Evolutionary conservation across 2,797 vertebrate genomes (phyloP).

Genomic region (Momotus momota): DNA sequence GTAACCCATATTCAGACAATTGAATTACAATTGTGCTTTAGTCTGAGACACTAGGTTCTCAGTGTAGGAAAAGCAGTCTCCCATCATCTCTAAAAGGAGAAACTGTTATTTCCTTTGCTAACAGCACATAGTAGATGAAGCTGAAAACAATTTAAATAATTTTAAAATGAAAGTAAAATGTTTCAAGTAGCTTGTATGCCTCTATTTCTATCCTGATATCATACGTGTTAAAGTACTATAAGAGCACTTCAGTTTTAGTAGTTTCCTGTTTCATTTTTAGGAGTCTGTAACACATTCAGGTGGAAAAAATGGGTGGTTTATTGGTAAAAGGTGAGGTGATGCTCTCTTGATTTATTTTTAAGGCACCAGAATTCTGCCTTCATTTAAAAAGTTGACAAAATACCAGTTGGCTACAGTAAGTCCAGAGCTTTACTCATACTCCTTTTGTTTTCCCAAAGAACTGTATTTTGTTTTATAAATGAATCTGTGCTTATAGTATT

Average conservation of each 20-base stretch:
- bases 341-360: not conserved
- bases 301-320: not conserved
- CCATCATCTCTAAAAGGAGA: not conserved
- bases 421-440: not conserved
- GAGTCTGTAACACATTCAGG: not conserved
- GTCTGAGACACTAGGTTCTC: not conserved
- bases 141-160: not conserved
- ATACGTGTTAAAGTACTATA: not conserved
- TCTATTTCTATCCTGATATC: not conserved
- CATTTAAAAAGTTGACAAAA: not conserved
- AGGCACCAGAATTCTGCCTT: not conserved
- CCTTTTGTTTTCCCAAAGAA: not conserved
- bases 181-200: not conserved
- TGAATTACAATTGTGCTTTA: not conserved
- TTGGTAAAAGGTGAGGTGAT: not conserved
- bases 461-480: constrained; percentile 18
- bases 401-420: not conserved
- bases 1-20: not conserved
- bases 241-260: not conserved
- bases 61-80: not conserved
- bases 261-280: not conserved
- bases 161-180: not conserved
- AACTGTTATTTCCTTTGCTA: not conserved
- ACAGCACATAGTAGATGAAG: not conserved
- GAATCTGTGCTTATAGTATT: not conserved